Evolutionary conservation across 2,888 invertebrate species (phyloP), one percentile per base, ranked within the genome.

Genomic region (Ectemnius cavifrons): DNA sequence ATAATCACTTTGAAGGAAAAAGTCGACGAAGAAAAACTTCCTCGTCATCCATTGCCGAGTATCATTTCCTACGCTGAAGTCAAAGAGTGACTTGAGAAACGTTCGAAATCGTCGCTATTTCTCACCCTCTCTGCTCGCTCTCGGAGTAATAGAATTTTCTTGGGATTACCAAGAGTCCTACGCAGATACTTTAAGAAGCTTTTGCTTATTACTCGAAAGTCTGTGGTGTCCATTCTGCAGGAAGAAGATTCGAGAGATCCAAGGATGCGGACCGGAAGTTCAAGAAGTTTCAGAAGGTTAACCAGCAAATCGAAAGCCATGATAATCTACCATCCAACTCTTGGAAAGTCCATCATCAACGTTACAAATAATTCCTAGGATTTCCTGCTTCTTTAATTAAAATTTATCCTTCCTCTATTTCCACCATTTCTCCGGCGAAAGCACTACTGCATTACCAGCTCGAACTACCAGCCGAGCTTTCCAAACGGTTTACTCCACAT

Each of bases 361-460:
- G 28, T 57, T 63, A 37, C 28, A 27, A 56, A 62, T 6, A 11
- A 45, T 20, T 56, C 63, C 60, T 56, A 56, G 49, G 46, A 37
- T 28, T 57, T 45, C 28, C 47, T 18, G 3, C n/a, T 60, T 37
- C n/a, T 65, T 75, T 71, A 71, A 67, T 75, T 75, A 68, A 72
- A 72, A 72, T 72, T 75, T 65, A 45, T 61, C 62, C 27, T 18
- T n/a, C 14, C 57, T 57, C 18, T 14, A 20, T 5, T 52, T 52
- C 52, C 6, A 52, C 52, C n/a, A 23, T 23, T 23, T 23, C 23
- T 23, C 23, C 23, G 3, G 23, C 23, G 23, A 23, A 20, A 23
- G 23, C 2, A 6, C 37, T 11, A 16, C 13, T 67, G 14, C 45
- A 27, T 20, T 27, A 45, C 14, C 23, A 13, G 4, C n/a, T 6